These are phyloP conservation scores for Eristalis pertinax DNA, from an alignment of 2,888 invertebrate species.

Conservation along the genomic window DNA sequence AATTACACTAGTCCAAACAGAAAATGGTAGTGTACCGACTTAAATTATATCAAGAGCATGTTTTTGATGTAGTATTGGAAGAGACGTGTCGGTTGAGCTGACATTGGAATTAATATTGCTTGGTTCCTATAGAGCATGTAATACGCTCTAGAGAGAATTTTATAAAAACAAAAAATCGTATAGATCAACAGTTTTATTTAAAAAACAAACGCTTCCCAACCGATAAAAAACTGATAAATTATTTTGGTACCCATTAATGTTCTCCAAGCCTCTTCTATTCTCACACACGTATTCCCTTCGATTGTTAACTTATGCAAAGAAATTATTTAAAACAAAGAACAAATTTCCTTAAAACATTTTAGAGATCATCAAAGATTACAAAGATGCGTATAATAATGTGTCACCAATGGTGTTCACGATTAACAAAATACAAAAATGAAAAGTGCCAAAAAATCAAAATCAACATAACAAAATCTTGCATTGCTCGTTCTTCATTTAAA, in stretches of 20 bases:
- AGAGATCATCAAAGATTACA: constrained; percentile 53
- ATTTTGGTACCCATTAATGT: neutral
- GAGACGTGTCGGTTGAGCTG: neutral
- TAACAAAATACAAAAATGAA: constrained; percentile 11
- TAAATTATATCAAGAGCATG: constrained; percentile 3
- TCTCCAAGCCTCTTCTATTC: neutral
- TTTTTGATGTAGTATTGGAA: neutral
- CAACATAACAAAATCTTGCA: constrained; percentile 8
- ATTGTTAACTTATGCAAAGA: neutral
- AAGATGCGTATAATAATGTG: constrained; percentile 10
- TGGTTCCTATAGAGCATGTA: neutral
- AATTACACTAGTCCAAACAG: constrained; percentile 64
- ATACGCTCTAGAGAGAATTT: neutral
- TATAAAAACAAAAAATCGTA: no score
- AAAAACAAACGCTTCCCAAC: neutral
- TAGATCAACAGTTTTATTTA: no score
- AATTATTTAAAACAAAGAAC: constrained; percentile 28
- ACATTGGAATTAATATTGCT: neutral
- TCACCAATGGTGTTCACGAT: constrained; percentile 7
- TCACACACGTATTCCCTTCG: neutral
- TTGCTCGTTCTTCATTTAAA: constrained; percentile 44
- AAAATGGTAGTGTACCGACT: constrained; percentile 12
- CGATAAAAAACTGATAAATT: neutral
- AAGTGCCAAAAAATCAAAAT: neutral
- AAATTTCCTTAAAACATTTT: constrained; percentile 20